Evolutionary conservation across 2,888 invertebrate species (phyloP), one percentile per base, ranked within the genome.

Genomic region (Epistrophe grossulariae): DNA sequence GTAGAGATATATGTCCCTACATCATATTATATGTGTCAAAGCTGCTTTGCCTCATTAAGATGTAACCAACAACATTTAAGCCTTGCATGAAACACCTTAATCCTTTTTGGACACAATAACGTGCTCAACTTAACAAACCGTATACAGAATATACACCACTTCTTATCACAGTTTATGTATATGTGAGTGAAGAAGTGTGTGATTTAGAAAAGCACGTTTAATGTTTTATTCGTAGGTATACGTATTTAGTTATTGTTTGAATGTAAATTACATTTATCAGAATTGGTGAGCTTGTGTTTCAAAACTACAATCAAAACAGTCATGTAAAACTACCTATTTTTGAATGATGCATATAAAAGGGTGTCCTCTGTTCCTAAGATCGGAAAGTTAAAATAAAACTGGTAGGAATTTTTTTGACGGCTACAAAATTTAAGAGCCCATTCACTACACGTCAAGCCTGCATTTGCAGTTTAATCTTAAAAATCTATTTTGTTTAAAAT

Each of bases 51-150:
- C 52, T 70, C 52, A 70, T 55, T 70, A 70, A 52, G 55, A 70
- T 70, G 52, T 70, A 35, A 70, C 70, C 38, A n/a, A 70, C 52
- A 55, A 55, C 70, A 70, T 70, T 31, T 55, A 55, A 38, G 55
- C 55, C n/a, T 40, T 70, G 68, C 68, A 52, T 52, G 50, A 68
- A 68, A 70, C 35, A 70, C 55, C 70, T 70, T 70, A 52, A 70
- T 70, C 70, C 55, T 60, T 50, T 50, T 24, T 48, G 60, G 40
- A 40, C 59, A 78, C 70, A 38, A 60, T 50, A 78, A 70, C 68
- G 28, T 60, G 57, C 38, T 17, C 50, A 60, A 70, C 70, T 17
- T 40, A 15, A 28, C 43, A 71, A 45, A n/a, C 62, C 43, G 35
- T 15, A 40, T 40, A 35, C 35, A 73, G n/a, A 10, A 52, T 24